phyloP scores from a whole-genome alignment of 2,113 vertebrate genomes.

The Dipodomys ordii region DNA sequence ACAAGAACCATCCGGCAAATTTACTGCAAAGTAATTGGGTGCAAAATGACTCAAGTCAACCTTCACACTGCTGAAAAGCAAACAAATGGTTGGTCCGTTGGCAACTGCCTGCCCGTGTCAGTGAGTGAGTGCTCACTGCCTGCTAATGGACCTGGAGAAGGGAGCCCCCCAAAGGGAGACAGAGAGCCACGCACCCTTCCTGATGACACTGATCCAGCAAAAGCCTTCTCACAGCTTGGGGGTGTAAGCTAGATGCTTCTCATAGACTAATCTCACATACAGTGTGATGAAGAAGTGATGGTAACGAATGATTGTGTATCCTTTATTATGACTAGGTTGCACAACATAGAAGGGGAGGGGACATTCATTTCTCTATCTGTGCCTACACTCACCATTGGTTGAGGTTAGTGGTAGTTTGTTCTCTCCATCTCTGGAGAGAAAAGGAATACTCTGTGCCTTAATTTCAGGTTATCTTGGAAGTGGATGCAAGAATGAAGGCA shows the following conservation, averaged over 20 bases:
- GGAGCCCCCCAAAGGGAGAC: constrained; percentile 54
- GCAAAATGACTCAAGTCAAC: constrained; percentile 96
- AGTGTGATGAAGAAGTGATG: background rate
- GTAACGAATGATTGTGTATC: constrained; percentile 15
- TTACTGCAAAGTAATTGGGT: constrained; percentile 99
- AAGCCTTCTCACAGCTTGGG: constrained; percentile 70
- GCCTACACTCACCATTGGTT: background rate
- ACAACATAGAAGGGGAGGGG: constrained; percentile 73
- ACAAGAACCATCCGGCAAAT: constrained; percentile 99
- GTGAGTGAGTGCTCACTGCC: constrained; percentile 82
- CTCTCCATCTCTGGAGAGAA: background rate
- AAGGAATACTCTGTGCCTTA: background rate
- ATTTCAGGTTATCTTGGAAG: background rate
- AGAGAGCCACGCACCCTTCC: background rate
- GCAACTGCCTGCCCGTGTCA: constrained; percentile 90
- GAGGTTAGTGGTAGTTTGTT: background rate
- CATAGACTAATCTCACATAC: constrained; percentile 82
- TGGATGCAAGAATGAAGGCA: background rate
- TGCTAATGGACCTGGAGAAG: constrained; percentile 87
- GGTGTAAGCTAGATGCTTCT: constrained; percentile 65
- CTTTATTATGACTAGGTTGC: constrained; percentile 77
- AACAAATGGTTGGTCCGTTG: constrained; percentile 86
- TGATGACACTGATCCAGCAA: constrained; percentile 70
- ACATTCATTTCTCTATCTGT: background rate
- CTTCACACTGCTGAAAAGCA: constrained; percentile 92